Percentiles rank a stretch among this genome's conserved stretches.
Evolutionary conservation across 2,797 vertebrate genomes (phyloP).

Genomic region (Xiphorhynchus erythropygius): DNA sequence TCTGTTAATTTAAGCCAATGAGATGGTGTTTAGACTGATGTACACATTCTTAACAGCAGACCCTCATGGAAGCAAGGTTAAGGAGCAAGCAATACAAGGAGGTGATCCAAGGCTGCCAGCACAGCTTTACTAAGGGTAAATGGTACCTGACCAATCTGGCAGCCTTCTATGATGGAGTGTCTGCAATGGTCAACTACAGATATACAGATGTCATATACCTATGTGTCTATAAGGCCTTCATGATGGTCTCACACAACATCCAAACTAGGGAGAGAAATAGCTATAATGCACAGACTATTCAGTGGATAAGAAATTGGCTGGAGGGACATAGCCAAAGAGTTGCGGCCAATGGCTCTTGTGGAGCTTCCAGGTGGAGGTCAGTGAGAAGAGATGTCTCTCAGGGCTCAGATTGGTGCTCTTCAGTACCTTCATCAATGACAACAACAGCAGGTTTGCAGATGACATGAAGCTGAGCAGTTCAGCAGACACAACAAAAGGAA

Average conservation of each 20-base stretch:
- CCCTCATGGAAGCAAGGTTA: background rate
- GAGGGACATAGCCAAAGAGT: background rate
- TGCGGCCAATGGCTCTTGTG: background rate
- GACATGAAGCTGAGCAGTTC: background rate
- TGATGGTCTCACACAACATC: background rate
- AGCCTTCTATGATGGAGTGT: background rate
- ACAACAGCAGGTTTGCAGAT: background rate
- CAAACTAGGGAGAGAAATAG: background rate
- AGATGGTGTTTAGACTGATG: background rate
- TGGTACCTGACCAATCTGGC: background rate
- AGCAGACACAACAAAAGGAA: background rate
- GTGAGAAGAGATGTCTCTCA: background rate
- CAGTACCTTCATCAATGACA: fast-evolving
- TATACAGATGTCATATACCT: too few species aligned
- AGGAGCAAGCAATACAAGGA: background rate
- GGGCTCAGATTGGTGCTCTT: background rate
- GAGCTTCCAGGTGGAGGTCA: background rate
- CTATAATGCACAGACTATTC: background rate
- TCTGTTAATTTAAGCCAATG: background rate
- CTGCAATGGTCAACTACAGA: background rate
- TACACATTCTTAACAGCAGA: background rate
- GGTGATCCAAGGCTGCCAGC: background rate
- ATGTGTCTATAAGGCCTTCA: background rate
- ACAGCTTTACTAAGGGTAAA: too few species aligned
- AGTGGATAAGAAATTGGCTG: background rate